phyloP scores from a whole-genome alignment of 2,113 vertebrate species.

The Melospiza melodia region DNA sequence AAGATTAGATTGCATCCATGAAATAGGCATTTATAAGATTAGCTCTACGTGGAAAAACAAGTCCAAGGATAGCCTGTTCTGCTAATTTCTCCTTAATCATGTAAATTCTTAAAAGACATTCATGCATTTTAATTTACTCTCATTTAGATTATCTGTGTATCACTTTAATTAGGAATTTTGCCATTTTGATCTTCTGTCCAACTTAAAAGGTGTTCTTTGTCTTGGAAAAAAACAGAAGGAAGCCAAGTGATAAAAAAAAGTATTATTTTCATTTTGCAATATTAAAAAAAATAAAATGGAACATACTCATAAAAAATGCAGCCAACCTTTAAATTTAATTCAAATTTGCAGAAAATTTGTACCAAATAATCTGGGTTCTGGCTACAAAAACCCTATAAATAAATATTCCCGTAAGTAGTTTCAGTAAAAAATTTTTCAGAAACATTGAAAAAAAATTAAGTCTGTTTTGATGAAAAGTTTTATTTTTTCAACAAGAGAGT shows the following conservation, averaged over 20 bases:
- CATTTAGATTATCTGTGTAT: not conserved
- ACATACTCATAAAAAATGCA: not conserved
- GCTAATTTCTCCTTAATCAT: not conserved
- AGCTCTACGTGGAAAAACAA: not conserved
- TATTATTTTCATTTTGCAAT: not conserved
- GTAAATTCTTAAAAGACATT: not conserved
- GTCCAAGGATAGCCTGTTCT: not conserved
- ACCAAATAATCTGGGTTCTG: not conserved
- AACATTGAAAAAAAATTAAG: not conserved
- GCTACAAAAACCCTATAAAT: not conserved
- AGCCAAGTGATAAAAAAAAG: not conserved
- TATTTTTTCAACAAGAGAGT: not conserved
- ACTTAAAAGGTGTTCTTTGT: not conserved
- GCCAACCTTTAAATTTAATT: not conserved
- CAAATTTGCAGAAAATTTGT: not conserved
- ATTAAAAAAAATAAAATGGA: not conserved
- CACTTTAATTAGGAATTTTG: not conserved
- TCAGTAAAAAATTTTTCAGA: not conserved
- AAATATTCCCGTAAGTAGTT: not conserved
- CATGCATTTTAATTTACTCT: not conserved
- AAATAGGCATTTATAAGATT: not conserved
- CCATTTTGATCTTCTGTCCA: not conserved
- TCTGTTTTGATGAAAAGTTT: not conserved
- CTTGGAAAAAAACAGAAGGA: not conserved
- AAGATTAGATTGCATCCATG: not conserved